Evolutionary conservation across 2,113 vertebrate species (phyloP), one percentile per base, ranked within the genome.

Genomic region (Mirounga angustirostris): DNA sequence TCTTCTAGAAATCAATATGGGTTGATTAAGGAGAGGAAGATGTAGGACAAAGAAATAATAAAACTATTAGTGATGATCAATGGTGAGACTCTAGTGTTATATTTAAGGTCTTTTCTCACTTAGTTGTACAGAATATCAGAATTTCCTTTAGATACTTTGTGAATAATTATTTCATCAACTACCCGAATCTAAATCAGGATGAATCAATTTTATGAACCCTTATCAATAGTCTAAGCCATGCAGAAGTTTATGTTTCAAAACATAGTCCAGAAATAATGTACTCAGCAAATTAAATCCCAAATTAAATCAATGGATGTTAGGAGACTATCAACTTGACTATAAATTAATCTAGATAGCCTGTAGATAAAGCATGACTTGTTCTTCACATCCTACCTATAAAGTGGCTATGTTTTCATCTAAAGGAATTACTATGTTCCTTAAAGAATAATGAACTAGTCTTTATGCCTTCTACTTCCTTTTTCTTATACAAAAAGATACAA

Each of bases 401-500:
- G 16, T 71, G 0, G 0, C 52, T 74, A 22, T 33, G 94, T 52
- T 61, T 73, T 88, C 4, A 14, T 18, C 69, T 91, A 65, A 65
- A 96, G 80, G 33, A 69, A 83, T 74, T 40, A 89, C 40, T 84
- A 40, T 33, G 26, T 46, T 69, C 58, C 50, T 93, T 43, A 69
- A 89, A 83, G 18, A 98, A 94, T 43, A 79, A 88, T 3, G 22
- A 3, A 63, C 14, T 59, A 7, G 69, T 58, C 67, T 95, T 97
- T 98, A 67, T 92, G 30, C 50, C 96, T 0, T 26, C 43, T 96
- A 46, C 89, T 94, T 88, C 83, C 91, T 97, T 58, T 96, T 73
- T 46, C 74, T 89, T 26, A 89, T 63, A 73, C 81, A 97, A 96
- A 98, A 98, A 89, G 73, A 97, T 63, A 97, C n/a, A 97, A 18